These are phyloP conservation scores for Ceramica pisi DNA, from an alignment of 2,888 invertebrate species.

Conservation along the genomic window DNA sequence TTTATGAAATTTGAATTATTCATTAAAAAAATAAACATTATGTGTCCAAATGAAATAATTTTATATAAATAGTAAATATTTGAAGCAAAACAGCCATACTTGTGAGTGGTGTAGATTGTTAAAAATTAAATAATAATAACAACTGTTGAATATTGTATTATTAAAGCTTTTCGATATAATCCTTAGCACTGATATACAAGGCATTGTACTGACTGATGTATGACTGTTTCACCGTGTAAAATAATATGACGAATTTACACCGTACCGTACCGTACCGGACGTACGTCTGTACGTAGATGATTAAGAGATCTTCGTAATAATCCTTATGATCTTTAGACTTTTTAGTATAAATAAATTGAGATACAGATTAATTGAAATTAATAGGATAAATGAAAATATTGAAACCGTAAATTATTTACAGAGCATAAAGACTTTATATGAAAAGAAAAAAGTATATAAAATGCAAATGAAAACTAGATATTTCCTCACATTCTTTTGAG, in stretches of 20 bases:
- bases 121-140: conserved; percentile 39
- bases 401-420: conserved; percentile 55
- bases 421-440: conserved; percentile 30
- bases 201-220: conserved; percentile 15
- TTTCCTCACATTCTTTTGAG: conserved; percentile 42
- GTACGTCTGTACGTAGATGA: conserved; percentile 18
- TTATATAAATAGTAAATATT: conserved; percentile 38
- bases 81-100: conserved; percentile 41
- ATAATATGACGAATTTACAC: conserved; percentile 20
- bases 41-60: conserved; percentile 36
- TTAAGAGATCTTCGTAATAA: conserved; percentile 44
- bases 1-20: conserved; percentile 46
- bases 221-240: conserved; percentile 32
- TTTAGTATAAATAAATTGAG: conserved; percentile 33
- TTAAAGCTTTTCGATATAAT: conserved; percentile 35
- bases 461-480: conserved; percentile 46
- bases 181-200: conserved; percentile 2
- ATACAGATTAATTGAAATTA: conserved; percentile 27
- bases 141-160: conserved; percentile 21
- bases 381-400: conserved; percentile 25
- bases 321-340: conserved; percentile 37
- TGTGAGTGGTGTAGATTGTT: conserved; percentile 3
- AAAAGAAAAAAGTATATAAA: conserved; percentile 37
- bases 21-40: conserved; percentile 33
- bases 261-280: conserved; percentile 16